These are phyloP conservation scores for Caloenas nicobarica DNA, from an alignment of 2,113 vertebrate genomes.

Conservation along the genomic window DNA sequence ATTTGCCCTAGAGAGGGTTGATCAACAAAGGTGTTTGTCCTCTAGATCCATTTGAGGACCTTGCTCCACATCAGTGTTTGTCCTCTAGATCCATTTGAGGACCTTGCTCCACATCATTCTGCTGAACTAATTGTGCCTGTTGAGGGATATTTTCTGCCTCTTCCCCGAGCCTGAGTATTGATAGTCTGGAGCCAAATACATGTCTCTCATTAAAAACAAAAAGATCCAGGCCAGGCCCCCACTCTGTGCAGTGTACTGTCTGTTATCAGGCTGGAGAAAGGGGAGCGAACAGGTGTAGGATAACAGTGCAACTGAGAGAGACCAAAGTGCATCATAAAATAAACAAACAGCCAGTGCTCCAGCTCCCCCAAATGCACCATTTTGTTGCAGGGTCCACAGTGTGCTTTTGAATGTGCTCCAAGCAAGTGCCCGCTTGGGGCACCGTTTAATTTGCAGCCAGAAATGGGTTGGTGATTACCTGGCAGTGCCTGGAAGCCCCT, in stretches of 20 bases:
- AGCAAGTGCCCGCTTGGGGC: not conserved
- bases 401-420: not conserved
- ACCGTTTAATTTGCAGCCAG: not conserved
- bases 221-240: not conserved
- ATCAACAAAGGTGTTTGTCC: not conserved
- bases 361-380: conserved; percentile 25
- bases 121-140: not conserved
- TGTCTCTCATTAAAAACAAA: not conserved
- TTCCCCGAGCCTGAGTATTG: not conserved
- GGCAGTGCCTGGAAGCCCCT: not conserved
- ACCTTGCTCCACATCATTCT: not conserved
- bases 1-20: not conserved
- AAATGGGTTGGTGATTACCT: not conserved
- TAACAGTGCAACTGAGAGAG: conserved; percentile 62
- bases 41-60: not conserved
- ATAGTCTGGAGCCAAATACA: not conserved
- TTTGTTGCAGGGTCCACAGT: not conserved
- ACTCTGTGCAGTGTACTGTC: not conserved
- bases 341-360: conserved; percentile 34
- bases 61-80: not conserved
- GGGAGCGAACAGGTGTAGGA: conserved; percentile 53
- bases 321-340: conserved; percentile 66
- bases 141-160: conserved; percentile 6
- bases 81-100: not conserved
- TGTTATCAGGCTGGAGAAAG: conserved; percentile 38